Percentiles rank a stretch among this genome's conserved stretches.
Evolutionary conservation across 2,888 invertebrate species (phyloP).

Genomic region (Cremastinae sp.): DNA sequence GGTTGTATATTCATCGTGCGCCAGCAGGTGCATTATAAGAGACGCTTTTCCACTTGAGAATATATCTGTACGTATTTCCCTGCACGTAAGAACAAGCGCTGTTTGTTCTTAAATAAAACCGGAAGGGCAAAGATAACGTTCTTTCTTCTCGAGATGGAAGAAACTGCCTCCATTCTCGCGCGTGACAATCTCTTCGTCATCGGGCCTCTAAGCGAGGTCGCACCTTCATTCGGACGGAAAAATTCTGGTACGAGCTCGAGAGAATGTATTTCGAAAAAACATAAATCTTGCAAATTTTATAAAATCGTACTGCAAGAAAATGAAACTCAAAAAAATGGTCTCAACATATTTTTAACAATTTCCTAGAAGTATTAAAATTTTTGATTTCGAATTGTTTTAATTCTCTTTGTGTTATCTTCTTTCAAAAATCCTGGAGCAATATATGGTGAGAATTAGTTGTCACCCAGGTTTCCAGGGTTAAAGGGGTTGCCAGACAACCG

Average conservation of each 20-base stretch:
- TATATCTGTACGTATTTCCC: background rate
- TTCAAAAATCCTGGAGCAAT: constrained; percentile 65
- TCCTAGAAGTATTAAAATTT: background rate
- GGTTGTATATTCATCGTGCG: constrained; percentile 63
- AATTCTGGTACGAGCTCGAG: background rate
- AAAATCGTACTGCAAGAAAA: too few relatives aligned
- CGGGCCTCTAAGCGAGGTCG: background rate
- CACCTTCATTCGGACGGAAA: background rate
- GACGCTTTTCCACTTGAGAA: constrained; percentile 33
- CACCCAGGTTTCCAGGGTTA: constrained; percentile 73
- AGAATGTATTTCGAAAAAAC: background rate
- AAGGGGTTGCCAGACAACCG: constrained; percentile 78
- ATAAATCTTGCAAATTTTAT: background rate
- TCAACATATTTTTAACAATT: background rate
- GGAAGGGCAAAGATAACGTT: constrained; percentile 64
- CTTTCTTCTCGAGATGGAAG: constrained; percentile 13
- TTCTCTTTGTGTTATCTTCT: constrained; percentile 13
- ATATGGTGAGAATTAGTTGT: constrained; percentile 76
- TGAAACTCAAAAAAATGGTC: too few relatives aligned
- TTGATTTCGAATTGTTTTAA: background rate
- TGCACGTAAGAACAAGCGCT: constrained; percentile 31
- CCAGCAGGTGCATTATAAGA: constrained; percentile 73
- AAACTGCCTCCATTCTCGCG: constrained; percentile 15
- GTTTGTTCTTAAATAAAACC: constrained; percentile 69
- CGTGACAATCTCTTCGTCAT: constrained; percentile 40